Base-by-base conservation (phyloP, 2,888 invertebrate species). In the Plebejus argus region DNA sequence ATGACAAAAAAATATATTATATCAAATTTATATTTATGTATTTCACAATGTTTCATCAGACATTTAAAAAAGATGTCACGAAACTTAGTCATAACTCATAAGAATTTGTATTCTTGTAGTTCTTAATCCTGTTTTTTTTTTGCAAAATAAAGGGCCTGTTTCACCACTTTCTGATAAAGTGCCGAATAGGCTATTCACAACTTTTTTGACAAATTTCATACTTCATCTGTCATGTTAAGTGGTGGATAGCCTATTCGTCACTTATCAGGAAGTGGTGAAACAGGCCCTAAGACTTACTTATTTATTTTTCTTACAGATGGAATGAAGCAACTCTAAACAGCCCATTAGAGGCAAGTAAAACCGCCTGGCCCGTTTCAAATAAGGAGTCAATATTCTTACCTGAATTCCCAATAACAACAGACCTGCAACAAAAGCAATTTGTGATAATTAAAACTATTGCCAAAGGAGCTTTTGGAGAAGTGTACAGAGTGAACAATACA, bases 381-480 rank as follows among this genome's bases (percentile, higher is more conserved):
- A 95, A 96, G 82, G 98, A 98, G 90, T 96, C 97, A 33, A 95
- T 97, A 82, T 99, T 99, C 91, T 94, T 98, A 80, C 98, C 99
- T 78, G 98, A 98, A 90, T 99, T 98, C 88, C 97, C 97, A 85
- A 95, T 97, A 76, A 95, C 95, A 81, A 95, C 95, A 72, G 94
- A 95, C 70, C 89, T 95, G 78, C 83, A 89, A 70, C 95, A 96
- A 83, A 94, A 93, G 81, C 95, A 95, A 82, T 96, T 95, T 86
- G 89, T 95, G 91, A 95, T 97, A 81, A 86, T 97, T 76, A 95
- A 96, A 82, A 95, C 96, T 79, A 96, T 99, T 86, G 97, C 98
- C n/a, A 96, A 96, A 85, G 99, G 99, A 80, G 97, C 98, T 28
- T 99, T 98, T 90, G 98, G 99, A 33, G 96, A 97, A 90, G 99